These are phyloP conservation scores for Rhyacophila evoluta DNA, from an alignment of 2,888 invertebrate species.

Conservation along the genomic window DNA sequence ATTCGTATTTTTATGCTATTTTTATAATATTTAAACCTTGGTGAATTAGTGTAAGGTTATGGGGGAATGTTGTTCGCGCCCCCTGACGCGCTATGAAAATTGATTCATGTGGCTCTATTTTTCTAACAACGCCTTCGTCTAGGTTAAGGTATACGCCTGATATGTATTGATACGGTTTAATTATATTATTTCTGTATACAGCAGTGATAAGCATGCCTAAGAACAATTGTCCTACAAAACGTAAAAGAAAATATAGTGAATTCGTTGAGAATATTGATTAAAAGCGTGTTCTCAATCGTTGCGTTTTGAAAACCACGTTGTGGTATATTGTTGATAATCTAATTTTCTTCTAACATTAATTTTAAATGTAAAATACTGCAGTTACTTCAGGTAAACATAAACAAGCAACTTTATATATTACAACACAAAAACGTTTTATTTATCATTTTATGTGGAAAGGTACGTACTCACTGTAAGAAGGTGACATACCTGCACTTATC, in stretches of 20 bases:
- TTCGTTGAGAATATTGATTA: constrained; percentile 1
- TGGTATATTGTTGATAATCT: constrained; percentile 5
- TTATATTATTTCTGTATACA: neutral
- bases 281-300: neutral
- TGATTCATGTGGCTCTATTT: constrained; percentile 16
- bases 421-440: too few relatives aligned
- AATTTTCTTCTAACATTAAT: too few relatives aligned
- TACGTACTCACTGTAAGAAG: too few relatives aligned
- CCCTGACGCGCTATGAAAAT: constrained; percentile 11
- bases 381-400: too few relatives aligned
- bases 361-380: too few relatives aligned
- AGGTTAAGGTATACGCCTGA: neutral
- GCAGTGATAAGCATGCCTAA: neutral
- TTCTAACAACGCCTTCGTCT: constrained; percentile 21
- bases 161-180: neutral
- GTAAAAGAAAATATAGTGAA: neutral
- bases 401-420: too few relatives aligned
- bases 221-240: neutral
- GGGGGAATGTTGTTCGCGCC: neutral
- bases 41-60: neutral
- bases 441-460: too few relatives aligned
- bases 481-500: too few relatives aligned
- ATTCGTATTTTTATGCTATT: neutral
- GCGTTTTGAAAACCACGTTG: constrained; percentile 3
- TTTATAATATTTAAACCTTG: neutral